Conservation (phyloP, 2,113 vertebrate genomes). For the Paracanthobrama guichenoti region DNA sequence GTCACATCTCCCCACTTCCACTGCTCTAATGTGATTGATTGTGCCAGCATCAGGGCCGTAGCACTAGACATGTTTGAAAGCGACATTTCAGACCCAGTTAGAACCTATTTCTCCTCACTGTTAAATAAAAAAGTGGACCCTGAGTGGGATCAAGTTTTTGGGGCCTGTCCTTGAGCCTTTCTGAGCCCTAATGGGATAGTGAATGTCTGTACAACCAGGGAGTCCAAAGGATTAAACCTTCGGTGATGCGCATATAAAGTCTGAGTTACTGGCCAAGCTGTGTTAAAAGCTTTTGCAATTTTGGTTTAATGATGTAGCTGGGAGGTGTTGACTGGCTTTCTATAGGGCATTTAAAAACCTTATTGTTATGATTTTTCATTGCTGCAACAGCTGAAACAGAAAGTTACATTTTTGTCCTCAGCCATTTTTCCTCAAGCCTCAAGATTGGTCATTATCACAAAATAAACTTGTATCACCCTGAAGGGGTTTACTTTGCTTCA, state of each 20-base stretch:
- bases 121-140: conserved; percentile 69
- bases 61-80: conserved; percentile 67
- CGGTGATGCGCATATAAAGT: conserved; percentile 70
- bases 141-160: conserved; percentile 62
- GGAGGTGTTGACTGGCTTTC: conserved; percentile 38
- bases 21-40: conserved; percentile 72
- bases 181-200: conserved; percentile 70
- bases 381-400: too few relatives aligned
- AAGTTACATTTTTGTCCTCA: too few relatives aligned
- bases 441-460: too few relatives aligned
- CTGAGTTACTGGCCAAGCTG: conserved; percentile 70
- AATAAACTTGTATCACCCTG: too few relatives aligned
- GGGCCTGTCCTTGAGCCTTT: conserved; percentile 67
- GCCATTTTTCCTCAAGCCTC: too few relatives aligned
- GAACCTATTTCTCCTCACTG: conserved; percentile 62
- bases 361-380: background rate
- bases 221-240: conserved; percentile 69
- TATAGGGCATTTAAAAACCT: background rate
- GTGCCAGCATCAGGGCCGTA: conserved; percentile 61
- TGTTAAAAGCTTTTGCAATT: conserved; percentile 71
- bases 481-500: too few relatives aligned
- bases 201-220: conserved; percentile 70
- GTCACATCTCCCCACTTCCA: conserved; percentile 71
- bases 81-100: conserved; percentile 75
- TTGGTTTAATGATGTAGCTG: conserved; percentile 67